These are phyloP conservation scores for Mesoclemmys tuberculata DNA, from an alignment of 2,113 vertebrate species.

Conservation along the genomic window DNA sequence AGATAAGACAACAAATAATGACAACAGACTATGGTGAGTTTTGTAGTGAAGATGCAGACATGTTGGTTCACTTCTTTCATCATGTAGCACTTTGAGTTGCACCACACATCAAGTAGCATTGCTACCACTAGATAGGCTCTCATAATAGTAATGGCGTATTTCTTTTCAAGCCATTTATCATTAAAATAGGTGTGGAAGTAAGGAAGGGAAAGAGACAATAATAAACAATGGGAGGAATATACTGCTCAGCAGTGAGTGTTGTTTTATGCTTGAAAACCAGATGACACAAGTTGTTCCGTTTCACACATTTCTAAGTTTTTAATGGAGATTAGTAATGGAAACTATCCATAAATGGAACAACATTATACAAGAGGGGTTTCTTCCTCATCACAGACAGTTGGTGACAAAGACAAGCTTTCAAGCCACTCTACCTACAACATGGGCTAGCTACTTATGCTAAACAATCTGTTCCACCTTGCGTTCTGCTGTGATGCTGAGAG, in stretches of 20 bases:
- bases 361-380: not conserved
- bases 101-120: not conserved
- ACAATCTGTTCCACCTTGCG: no score
- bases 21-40: not conserved
- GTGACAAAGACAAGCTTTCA: no score
- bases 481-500: no score
- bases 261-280: not conserved
- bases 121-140: not conserved
- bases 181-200: not conserved
- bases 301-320: not conserved
- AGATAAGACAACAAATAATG: not conserved
- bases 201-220: not conserved
- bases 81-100: not conserved
- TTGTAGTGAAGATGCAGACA: not conserved
- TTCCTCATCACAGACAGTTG: not conserved
- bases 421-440: no score
- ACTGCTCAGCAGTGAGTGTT: not conserved
- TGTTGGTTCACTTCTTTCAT: not conserved
- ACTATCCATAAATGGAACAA: not conserved
- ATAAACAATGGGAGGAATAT: not conserved
- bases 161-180: not conserved
- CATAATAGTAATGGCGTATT: not conserved
- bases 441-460: no score
- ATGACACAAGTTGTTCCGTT: not conserved
- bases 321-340: not conserved